phyloP scores from a whole-genome alignment of 2,113 vertebrate species.

The Pavo muticus region DNA sequence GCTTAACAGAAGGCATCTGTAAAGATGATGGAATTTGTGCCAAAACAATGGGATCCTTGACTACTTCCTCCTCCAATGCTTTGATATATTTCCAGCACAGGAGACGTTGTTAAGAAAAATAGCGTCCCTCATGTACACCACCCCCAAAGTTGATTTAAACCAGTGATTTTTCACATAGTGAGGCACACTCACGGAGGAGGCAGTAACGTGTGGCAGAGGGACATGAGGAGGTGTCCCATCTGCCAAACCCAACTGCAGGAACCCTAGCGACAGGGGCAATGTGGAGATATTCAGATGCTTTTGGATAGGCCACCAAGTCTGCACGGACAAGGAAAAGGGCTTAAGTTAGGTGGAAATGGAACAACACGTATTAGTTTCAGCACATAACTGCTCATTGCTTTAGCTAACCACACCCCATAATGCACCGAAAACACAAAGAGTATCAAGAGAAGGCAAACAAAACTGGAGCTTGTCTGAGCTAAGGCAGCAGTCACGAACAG shows the following conservation, averaged over 20 bases:
- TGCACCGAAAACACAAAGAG: not conserved
- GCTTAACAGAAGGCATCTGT: not conserved
- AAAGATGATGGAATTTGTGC: not conserved
- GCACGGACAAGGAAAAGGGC: not conserved
- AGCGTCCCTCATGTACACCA: fast-evolving
- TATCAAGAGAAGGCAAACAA: not conserved
- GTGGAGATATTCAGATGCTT: not conserved
- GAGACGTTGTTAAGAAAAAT: not conserved
- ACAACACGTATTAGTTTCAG: not conserved
- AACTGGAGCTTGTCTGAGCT: not conserved
- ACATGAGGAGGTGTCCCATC: not conserved
- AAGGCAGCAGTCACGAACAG: not conserved
- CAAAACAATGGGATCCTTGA: not conserved
- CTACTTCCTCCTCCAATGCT: not conserved
- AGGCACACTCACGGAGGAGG: not conserved
- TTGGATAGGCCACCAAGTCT: not conserved
- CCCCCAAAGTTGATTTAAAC: not conserved
- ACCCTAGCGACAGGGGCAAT: not conserved
- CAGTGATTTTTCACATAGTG: not conserved
- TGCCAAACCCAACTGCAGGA: not conserved
- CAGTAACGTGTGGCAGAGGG: not conserved
- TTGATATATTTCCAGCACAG: fast-evolving
- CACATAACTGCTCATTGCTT: not conserved
- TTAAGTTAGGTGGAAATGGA: not conserved
- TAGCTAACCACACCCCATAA: not conserved